Evolutionary conservation across 2,888 invertebrate genomes (phyloP), one percentile per base, ranked within the genome.

Genomic region (Branchipolynoe longqiensis): DNA sequence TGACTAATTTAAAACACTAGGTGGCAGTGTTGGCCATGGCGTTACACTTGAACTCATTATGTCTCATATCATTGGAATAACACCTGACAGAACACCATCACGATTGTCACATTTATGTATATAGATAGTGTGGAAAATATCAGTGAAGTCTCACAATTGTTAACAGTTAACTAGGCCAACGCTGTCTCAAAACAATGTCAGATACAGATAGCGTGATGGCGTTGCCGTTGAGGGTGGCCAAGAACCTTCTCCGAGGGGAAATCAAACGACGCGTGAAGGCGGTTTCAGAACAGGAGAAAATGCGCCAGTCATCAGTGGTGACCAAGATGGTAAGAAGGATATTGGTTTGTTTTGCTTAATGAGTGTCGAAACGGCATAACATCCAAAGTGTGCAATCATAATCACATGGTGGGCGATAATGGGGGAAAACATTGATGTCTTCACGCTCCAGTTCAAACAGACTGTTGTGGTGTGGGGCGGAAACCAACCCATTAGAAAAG

Each of bases 161-260:
- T n/a, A n/a, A n/a, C n/a, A n/a, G n/a, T n/a, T n/a, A n/a, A n/a
- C n/a, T n/a, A n/a, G n/a, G n/a, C n/a, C n/a, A n/a, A n/a, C n/a
- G n/a, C n/a, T n/a, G n/a, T n/a, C n/a, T n/a, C n/a, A n/a, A n/a
- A n/a, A n/a, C n/a, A n/a, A n/a, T n/a, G n/a, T n/a, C n/a, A n/a
- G n/a, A 28, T 4, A 62, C 62, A 62, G 28, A 18, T 28, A 3
- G 1, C 62, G 31, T 28, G 62, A 41, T 41, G 48, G 78, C 78
- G 82, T 31, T 38, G 62, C n/a, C n/a, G n/a, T n/a, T 38, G 14
- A 28, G 31, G 25, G 31, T 4, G 8, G 86, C 88, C 14, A 88
- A 88, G 58, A 84, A 86, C 64, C 22, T 87, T n/a, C 64, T 88
- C 22, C 48, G 88, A 31, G 86, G 83, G 56, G 87, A 88, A 58